Evolutionary conservation across 2,113 vertebrate species (phyloP).

Genomic region (Melanerpes formicivorus): DNA sequence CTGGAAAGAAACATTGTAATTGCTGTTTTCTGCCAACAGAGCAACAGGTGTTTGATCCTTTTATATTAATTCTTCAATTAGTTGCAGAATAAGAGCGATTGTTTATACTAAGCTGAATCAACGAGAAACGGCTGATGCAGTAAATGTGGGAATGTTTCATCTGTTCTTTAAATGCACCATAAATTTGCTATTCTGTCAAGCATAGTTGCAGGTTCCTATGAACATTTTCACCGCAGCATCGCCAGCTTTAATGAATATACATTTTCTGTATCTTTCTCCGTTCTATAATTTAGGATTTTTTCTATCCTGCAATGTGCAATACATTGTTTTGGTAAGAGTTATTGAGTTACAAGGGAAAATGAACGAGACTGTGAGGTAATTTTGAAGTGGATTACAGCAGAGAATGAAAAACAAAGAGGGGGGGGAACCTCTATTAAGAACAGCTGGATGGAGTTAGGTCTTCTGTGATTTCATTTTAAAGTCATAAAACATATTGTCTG

Average conservation of each 20-base stretch:
- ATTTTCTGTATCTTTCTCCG: background rate
- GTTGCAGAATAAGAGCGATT: conserved; percentile 36
- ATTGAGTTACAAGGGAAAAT: conserved; percentile 29
- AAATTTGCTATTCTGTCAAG: conserved; percentile 40
- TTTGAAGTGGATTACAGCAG: conserved; percentile 40
- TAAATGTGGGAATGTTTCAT: conserved; percentile 52
- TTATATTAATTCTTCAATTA: conserved; percentile 68
- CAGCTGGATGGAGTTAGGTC: conserved; percentile 49
- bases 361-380: conserved; percentile 52
- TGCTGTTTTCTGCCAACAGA: conserved; percentile 44
- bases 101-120: conserved; percentile 46
- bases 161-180: conserved; percentile 18
- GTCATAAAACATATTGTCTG: conserved; percentile 25
- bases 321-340: conserved; percentile 27
- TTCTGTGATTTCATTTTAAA: conserved; percentile 50
- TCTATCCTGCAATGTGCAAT: background rate
- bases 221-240: background rate
- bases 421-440: background rate
- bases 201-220: conserved; percentile 4
- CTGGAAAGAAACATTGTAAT: conserved; percentile 30
- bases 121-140: conserved; percentile 56
- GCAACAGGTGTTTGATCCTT: conserved; percentile 60
- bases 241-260: conserved; percentile 17
- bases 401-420: conserved; percentile 45
- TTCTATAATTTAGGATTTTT: background rate